phyloP scores from a whole-genome alignment of 2,113 vertebrate species.

The Mohoua ochrocephala region DNA sequence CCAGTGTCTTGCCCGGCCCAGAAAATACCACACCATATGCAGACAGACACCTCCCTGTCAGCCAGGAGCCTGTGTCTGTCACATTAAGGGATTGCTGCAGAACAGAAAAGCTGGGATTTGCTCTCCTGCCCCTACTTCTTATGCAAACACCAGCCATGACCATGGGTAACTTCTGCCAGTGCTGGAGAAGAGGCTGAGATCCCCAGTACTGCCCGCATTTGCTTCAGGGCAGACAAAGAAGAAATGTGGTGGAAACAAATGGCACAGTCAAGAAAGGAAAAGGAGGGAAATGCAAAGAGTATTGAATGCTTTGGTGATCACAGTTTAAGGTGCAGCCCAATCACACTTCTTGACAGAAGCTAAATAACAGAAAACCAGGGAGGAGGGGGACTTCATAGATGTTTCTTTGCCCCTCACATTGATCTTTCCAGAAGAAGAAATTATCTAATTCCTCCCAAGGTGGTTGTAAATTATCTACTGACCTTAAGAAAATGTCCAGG shows the following conservation, averaged over 20 bases:
- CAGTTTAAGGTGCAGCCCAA: neutral
- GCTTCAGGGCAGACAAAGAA: neutral
- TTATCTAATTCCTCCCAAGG: neutral
- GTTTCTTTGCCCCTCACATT: neutral
- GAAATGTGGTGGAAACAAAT: neutral
- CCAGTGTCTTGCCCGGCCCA: neutral
- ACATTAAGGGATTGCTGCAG: neutral
- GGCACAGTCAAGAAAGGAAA: neutral
- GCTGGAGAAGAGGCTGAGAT: neutral
- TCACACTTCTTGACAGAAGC: neutral
- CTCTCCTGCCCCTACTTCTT: neutral
- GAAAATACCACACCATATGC: neutral
- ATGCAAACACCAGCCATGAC: rapidly evolving
- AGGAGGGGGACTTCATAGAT: neutral
- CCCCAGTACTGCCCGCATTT: neutral
- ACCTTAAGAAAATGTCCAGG: neutral
- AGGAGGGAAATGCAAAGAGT: neutral
- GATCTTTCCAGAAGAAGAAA: neutral
- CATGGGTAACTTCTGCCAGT: neutral
- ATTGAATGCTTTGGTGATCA: rapidly evolving
- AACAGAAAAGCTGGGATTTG: neutral
- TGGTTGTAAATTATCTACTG: neutral
- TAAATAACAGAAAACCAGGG: neutral
- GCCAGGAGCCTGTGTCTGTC: neutral
- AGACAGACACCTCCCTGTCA: neutral